Conservation (phyloP, 1,140 invertebrate genomes). For the Copidosoma floridanum region DNA sequence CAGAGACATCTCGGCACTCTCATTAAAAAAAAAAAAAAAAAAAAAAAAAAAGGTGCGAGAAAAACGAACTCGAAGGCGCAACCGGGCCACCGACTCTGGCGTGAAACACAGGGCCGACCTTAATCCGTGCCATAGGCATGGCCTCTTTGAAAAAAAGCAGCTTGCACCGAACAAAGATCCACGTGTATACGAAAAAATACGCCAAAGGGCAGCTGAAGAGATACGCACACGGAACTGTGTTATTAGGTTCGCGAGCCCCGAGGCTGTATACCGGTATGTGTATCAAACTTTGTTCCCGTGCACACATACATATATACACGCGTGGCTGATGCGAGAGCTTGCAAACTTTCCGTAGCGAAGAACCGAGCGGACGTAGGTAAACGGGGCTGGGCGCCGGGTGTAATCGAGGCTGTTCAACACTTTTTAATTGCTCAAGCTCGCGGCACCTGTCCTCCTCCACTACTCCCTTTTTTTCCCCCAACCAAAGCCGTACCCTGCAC, state of each 20-base stretch:
- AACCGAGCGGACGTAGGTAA: neutral
- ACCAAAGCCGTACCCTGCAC: neutral
- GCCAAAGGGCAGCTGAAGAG: too few relatives aligned
- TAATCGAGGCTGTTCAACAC: constrained; percentile 1
- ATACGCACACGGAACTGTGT: constrained; percentile 10
- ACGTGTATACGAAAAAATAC: too few relatives aligned
- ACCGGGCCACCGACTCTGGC: too few relatives aligned
- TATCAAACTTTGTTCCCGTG: too few relatives aligned
- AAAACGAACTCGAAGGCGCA: too few relatives aligned
- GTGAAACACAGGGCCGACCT: too few relatives aligned
- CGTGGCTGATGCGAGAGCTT: neutral
- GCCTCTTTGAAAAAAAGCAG: too few relatives aligned
- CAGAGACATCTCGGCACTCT: too few relatives aligned
- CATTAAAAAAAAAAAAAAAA: neutral
- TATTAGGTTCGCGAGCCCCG: neutral
- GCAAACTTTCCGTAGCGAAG: neutral
- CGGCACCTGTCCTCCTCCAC: neutral
- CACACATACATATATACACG: too few relatives aligned
- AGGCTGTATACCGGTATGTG: too few relatives aligned
- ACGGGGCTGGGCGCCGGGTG: neutral
- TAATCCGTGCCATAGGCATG: too few relatives aligned
- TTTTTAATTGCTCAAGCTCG: neutral
- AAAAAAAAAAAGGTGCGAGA: constrained; percentile 16
- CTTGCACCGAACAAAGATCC: too few relatives aligned
- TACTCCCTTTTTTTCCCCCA: neutral